Conservation (phyloP, 2,797 vertebrate species). For the Helostoma temminkii region DNA sequence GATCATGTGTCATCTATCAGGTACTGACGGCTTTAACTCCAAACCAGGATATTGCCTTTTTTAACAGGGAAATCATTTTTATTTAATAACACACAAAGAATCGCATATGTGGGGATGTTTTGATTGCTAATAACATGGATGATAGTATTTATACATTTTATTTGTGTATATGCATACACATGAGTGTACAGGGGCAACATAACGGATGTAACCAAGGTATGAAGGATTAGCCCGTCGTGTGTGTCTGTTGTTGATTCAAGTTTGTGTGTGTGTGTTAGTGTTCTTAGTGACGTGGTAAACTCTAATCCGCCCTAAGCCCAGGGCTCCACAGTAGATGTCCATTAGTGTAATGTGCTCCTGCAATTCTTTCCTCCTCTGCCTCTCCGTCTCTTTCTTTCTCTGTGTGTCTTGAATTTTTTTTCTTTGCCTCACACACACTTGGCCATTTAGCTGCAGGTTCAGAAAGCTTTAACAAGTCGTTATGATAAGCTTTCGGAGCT, state of each 20-base stretch:
- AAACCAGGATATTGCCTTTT: neutral
- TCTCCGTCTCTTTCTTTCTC: conserved; percentile 27
- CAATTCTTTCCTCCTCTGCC: conserved; percentile 47
- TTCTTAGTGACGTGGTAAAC: conserved; percentile 73
- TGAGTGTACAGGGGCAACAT: neutral
- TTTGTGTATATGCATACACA: neutral
- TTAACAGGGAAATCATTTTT: neutral
- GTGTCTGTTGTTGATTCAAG: conserved; percentile 41
- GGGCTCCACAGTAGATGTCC: conserved; percentile 70
- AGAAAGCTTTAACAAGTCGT: neutral
- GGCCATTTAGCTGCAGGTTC: conserved; percentile 8
- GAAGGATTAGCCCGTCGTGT: conserved; percentile 57
- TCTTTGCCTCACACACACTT: neutral
- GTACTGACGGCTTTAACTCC: neutral
- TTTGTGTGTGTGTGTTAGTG: conserved; percentile 33
- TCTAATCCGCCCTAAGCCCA: conserved; percentile 77
- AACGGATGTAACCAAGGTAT: conserved; percentile 47
- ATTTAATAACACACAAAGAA: neutral
- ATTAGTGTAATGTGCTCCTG: conserved; percentile 74
- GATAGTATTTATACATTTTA: conserved; percentile 2
- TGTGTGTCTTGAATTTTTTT: conserved; percentile 7
- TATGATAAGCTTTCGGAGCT: conserved; percentile 28
- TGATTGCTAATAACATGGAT: neutral
- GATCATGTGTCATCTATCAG: too few relatives aligned
- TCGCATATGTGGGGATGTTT: neutral